phyloP scores from a whole-genome alignment of 37 sponge, comb jelly and placozoan genomes.

The Hexactinellida sp. region DNA sequence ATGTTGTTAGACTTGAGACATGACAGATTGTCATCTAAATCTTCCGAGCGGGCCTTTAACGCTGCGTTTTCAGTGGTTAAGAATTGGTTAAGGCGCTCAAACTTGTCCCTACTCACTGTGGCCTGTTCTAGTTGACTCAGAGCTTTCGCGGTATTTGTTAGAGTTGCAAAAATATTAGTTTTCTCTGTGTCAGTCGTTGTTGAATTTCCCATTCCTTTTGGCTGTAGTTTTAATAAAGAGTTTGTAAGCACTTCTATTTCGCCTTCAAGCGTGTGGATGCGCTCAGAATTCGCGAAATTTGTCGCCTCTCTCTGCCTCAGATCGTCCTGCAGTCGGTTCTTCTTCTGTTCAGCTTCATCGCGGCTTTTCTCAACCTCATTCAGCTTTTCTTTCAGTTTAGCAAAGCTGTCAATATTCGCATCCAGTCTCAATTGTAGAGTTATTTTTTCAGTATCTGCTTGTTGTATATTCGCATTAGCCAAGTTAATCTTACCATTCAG shows the following conservation, averaged over 20 bases:
- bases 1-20: neutral
- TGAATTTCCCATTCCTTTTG: neutral
- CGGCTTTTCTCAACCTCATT: neutral
- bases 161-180: neutral
- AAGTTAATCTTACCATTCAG: neutral
- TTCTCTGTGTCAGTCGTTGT: neutral
- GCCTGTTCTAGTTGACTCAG: neutral
- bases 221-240: neutral
- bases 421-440: neutral
- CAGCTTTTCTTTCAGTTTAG: neutral
- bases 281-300: neutral
- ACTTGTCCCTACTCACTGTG: neutral
- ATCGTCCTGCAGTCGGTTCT: neutral
- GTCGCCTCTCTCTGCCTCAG: neutral
- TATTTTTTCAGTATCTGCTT: neutral
- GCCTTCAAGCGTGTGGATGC: neutral
- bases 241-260: neutral
- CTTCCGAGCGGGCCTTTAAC: neutral
- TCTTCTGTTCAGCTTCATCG: neutral
- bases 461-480: neutral
- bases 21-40: constrained; percentile 3
- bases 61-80: neutral
- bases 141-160: neutral
- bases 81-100: neutral
- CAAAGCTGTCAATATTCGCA: constrained; percentile 5